Base-by-base conservation (phyloP, 2,113 vertebrate species). In the Eira barbara region DNA sequence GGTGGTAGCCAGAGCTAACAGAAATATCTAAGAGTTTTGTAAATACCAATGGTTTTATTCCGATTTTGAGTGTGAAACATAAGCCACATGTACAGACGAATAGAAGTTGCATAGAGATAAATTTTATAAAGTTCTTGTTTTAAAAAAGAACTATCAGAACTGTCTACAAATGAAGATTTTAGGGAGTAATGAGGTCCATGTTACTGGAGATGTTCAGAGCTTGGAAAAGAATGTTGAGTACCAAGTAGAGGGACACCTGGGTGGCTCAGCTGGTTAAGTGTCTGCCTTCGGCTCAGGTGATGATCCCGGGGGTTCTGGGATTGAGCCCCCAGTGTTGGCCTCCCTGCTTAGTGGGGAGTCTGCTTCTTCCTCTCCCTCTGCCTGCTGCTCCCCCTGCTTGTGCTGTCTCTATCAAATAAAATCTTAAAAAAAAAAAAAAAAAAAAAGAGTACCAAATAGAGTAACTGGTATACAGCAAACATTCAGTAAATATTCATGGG, bases 71-170 rank as follows among this genome's bases (percentile, higher is more conserved):
- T 59, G 14, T 3, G 36, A 76, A 71, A 61, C 67, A 29, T 67
- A 78, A 89, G 3, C 13, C 11, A 42, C 23, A 9, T 89, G 1
- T 55, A 67, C 36, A 73, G 90, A 59, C 55, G 8, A 11, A 23
- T 21, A 36, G 78, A 91, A 83, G 47, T 93, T 65, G 36, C 23
- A 61, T n/a, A 65, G 47, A 88, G 47, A 91, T 69, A 55, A 7
- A 36, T 97, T 79, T 86, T 15, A 85, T 76, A 34, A 47, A 82
- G 20, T 36, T 95, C 21, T 94, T 88, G 9, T 76, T 97, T 82
- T 69, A 31, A 52, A 76, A 76, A 91, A 84, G 74, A 85, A n/a
- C 42, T 83, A 67, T 84, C 39, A 82, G 31, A 90, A 69, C 17
- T 67, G 0, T 84, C 47, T 86, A 4, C 15, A 73, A 47, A 69